These are phyloP conservation scores for Agonopterix arenella DNA, from an alignment of 2,888 invertebrate species.

Conservation along the genomic window DNA sequence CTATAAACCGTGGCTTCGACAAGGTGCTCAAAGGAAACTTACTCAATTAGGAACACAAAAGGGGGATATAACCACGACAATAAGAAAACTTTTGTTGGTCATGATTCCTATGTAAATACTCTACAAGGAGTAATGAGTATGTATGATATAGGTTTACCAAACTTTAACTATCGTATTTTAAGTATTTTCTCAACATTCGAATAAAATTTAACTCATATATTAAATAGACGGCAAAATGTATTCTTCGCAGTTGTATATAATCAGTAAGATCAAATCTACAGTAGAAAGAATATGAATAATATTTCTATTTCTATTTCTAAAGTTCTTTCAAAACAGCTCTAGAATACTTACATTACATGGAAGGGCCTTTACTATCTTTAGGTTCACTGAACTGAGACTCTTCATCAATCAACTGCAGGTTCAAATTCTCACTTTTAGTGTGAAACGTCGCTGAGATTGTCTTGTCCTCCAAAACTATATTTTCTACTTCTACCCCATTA, in stretches of 20 bases:
- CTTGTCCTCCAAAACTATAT: constrained; percentile 70
- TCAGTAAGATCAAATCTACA: no score
- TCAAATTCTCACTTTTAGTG: constrained; percentile 53
- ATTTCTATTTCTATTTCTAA: no score
- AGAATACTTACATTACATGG: constrained; percentile 45
- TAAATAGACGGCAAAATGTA: no score
- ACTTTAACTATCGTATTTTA: no score
- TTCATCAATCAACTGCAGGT: constrained; percentile 61
- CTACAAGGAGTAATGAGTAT: no score
- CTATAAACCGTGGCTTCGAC: neutral
- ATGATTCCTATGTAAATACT: neutral
- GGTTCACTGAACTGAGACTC: constrained; percentile 55
- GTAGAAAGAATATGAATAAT: no score
- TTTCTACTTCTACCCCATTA: constrained; percentile 76
- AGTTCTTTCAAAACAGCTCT: no score
- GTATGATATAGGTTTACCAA: no score
- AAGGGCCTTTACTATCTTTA: constrained; percentile 38
- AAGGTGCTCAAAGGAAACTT: constrained; percentile 6
- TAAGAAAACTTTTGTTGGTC: constrained; percentile 1
- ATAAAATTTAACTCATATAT: no score
- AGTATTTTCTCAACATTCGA: no score
- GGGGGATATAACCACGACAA: constrained; percentile 3
- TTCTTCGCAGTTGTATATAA: no score
- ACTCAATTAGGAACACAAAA: constrained; percentile 1
- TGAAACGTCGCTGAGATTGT: constrained; percentile 50